Base-by-base conservation (phyloP, 2,888 invertebrate species). In the Antheraea yamamai region DNA sequence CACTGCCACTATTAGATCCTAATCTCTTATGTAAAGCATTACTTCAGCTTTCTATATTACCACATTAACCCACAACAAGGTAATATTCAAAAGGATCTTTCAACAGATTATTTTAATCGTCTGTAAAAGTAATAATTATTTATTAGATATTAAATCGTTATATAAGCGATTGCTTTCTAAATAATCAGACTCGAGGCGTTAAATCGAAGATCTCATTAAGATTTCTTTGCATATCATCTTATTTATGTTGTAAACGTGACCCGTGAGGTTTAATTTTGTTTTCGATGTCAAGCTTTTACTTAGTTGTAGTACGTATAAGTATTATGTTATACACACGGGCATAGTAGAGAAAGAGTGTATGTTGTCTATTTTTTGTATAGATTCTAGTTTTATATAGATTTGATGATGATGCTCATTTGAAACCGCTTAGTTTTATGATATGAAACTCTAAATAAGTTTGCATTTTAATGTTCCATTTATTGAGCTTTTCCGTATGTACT, bases 161-260 rank as follows among this genome's bases (percentile, higher is more conserved):
- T 73, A 39, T 70, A 35, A 70, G 8, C 39, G 61, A 78, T 73
- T 52, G 77, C 75, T 78, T 78, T 77, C 77, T 77, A 79, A 77
- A 71, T 76, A 77, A 79, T 79, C 78, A 78, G 12, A 76, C 61
- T 52, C 75, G 76, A 74, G 75, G 77, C 78, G 74, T 78, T 78
- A 80, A 80, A 80, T 82, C 81, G 74, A 75, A 84, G 85, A 87
- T 87, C 86, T 85, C 83, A 84, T 87, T 87, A 83, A 86, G 86
- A 84, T 86, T 80, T 76, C 66, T 76, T 76, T 75, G 77, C 66
- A 73, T 75, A 78, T 80, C 77, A 75, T 76, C 82, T 82, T 83
- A 87, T 85, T 88, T 88, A 88, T 85, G 84, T 80, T 77, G 78
- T 77, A 77, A 78, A 79, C 82, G 80, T 86, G 86, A 86, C 84